Conservation (phyloP, 2,888 invertebrate species). For the Pseudoips prasinana region DNA sequence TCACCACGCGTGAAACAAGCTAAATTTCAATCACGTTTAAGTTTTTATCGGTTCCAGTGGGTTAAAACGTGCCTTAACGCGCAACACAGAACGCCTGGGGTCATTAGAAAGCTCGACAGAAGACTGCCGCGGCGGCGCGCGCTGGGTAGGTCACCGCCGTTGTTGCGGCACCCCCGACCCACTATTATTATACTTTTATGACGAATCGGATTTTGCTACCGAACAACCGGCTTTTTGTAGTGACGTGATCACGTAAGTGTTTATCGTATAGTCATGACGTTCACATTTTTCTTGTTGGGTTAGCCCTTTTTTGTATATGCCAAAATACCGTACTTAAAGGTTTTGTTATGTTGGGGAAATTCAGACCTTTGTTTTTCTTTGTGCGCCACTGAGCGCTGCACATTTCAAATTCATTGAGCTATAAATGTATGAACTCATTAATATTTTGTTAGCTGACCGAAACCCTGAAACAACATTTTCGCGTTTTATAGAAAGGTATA, state of each 20-base stretch:
- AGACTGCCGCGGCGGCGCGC: slow-evolving; percentile 81
- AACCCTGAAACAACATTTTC: background rate
- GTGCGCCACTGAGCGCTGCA: background rate
- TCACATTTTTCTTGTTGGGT: slow-evolving; percentile 17
- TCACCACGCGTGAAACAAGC: slow-evolving; percentile 57
- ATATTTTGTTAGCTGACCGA: slow-evolving; percentile 2
- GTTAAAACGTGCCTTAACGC: slow-evolving; percentile 53
- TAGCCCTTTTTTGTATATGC: slow-evolving; percentile 12
- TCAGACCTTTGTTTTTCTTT: background rate
- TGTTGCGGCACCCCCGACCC: slow-evolving; percentile 78
- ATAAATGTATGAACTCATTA: slow-evolving; percentile 5
- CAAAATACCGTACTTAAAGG: slow-evolving; percentile 4
- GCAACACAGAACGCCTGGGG: slow-evolving; percentile 76
- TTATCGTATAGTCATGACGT: slow-evolving; percentile 39
- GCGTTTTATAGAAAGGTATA: too few species aligned
- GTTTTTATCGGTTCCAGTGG: slow-evolving; percentile 54
- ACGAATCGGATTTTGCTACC: slow-evolving; percentile 77
- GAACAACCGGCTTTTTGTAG: slow-evolving; percentile 60
- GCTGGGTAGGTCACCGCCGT: slow-evolving; percentile 72
- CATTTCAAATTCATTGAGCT: slow-evolving; percentile 1
- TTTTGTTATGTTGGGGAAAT: too few species aligned
- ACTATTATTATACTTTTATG: slow-evolving; percentile 82
- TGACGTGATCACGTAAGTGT: slow-evolving; percentile 49
- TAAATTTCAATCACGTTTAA: slow-evolving; percentile 54
- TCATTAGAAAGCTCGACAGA: slow-evolving; percentile 78